Percentiles rank a stretch among this genome's conserved stretches.
These are phyloP conservation scores for Raja brachyura DNA, from an alignment of 2,113 vertebrate genomes.

Conservation along the genomic window DNA sequence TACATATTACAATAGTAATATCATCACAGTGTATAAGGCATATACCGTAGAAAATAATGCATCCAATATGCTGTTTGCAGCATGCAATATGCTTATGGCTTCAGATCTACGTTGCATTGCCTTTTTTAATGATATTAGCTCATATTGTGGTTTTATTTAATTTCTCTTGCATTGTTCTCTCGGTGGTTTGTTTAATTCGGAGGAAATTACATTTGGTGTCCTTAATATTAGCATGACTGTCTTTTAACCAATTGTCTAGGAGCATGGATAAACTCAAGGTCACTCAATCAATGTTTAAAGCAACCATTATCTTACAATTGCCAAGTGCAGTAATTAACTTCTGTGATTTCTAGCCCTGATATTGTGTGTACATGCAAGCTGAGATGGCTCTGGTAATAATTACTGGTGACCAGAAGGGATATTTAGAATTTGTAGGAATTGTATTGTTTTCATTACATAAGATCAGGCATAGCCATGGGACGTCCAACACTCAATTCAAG, in stretches of 20 bases:
- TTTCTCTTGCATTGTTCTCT: too few species aligned
- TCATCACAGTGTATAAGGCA: neutral
- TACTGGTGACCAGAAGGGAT: neutral
- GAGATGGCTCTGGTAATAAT: neutral
- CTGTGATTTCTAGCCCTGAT: neutral
- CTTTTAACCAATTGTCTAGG: neutral
- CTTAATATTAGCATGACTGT: neutral
- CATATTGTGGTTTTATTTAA: too few species aligned
- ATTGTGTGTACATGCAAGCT: neutral
- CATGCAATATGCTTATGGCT: neutral
- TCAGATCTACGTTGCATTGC: neutral
- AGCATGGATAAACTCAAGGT: neutral
- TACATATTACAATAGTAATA: neutral
- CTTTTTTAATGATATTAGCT: too few species aligned
- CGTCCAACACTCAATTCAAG: neutral
- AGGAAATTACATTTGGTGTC: neutral
- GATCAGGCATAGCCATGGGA: neutral
- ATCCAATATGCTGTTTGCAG: neutral
- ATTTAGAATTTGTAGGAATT: neutral
- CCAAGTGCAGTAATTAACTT: neutral
- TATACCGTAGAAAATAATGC: neutral
- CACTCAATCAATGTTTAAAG: neutral
- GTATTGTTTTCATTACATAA: neutral
- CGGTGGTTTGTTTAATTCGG: neutral
- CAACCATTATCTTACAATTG: neutral